phyloP scores from a whole-genome alignment of 2,797 vertebrate species.

The Sebastes melanostomus region DNA sequence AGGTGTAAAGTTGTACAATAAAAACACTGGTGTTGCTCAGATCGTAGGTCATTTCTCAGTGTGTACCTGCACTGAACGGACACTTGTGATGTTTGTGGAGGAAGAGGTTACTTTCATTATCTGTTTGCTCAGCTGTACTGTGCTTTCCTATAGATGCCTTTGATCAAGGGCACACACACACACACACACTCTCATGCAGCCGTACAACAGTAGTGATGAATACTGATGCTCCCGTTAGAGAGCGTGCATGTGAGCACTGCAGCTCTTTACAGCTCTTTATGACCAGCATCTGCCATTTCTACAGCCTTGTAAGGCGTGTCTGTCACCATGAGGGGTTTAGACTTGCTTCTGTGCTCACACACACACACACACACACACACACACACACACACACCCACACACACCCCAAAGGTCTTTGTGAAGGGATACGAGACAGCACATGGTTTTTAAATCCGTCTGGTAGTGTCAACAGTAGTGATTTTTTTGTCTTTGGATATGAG shows the following conservation, averaged over 20 bases:
- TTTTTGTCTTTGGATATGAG: slow-evolving; percentile 6
- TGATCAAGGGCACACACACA: slow-evolving; percentile 37
- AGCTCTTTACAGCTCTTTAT: slow-evolving; percentile 40
- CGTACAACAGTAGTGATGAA: slow-evolving; percentile 20
- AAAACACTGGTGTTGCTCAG: slow-evolving; percentile 17
- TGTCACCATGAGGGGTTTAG: slow-evolving; percentile 47
- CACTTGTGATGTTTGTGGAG: slow-evolving; percentile 30
- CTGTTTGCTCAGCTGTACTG: slow-evolving; percentile 67
- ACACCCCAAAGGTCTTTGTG: slow-evolving; percentile 38
- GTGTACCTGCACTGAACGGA: background rate
- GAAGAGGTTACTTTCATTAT: slow-evolving; percentile 45
- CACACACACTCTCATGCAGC: background rate
- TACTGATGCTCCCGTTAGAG: slow-evolving; percentile 24
- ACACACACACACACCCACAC: slow-evolving; percentile 6
- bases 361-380: slow-evolving; percentile 2
- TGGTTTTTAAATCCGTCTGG: slow-evolving; percentile 53
- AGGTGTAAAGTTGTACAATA: slow-evolving; percentile 31
- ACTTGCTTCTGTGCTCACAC: slow-evolving; percentile 11
- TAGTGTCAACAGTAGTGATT: slow-evolving; percentile 58
- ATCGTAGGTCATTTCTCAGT: background rate
- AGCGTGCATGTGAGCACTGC: slow-evolving; percentile 25
- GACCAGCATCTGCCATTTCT: slow-evolving; percentile 48
- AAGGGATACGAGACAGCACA: slow-evolving; percentile 51
- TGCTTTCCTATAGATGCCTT: slow-evolving; percentile 45
- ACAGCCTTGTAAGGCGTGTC: slow-evolving; percentile 74